Evolutionary conservation across 1,140 invertebrate species (phyloP), one percentile per base, ranked within the genome.

Genomic region (Doryteuthis pealeii): DNA sequence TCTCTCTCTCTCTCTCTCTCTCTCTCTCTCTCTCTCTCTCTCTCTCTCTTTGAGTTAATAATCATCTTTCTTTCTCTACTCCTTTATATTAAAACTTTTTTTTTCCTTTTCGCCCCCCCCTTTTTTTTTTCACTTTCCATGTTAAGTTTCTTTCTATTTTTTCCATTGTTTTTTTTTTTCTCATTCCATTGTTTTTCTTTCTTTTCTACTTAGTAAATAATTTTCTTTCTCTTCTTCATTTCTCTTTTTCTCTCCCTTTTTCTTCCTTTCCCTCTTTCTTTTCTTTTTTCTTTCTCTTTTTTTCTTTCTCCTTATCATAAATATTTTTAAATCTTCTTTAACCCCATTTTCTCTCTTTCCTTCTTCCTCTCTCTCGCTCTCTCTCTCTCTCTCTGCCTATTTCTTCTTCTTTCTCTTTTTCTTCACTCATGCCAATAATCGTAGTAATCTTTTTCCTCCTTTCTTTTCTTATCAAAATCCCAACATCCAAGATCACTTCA

Each of bases 11-110:
- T 49, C 1, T 49, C 45, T 49, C 45, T 49, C 45, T 49, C 45
- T 49, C 45, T 49, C 45, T 49, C 45, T 49, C 45, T 49, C 45
- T 49, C 45, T 49, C 45, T 49, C 45, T 49, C 45, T 49, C 45
- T 49, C 45, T 49, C 45, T 49, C 45, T 49, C 45, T 49, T 18
- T 49, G n/a, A n/a, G n/a, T n/a, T n/a, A n/a, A n/a, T n/a, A n/a
- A 8, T 49, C 45, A 10, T 18, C 18, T 18, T 49, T 18, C 18
- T 18, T 49, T 18, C 18, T 49, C 18, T 18, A 10, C 45, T 49
- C 45, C 18, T 18, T 49, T 49, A 49, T 49, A 49, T 49, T 49
- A 8, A 10, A 49, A 10, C 45, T 49, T 18, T 49, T 18, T 49
- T n/a, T n/a, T n/a, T n/a, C n/a, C n/a, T n/a, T n/a, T n/a, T n/a